Conservation (phyloP, 2,888 invertebrate genomes). For the Diploptera punctata region DNA sequence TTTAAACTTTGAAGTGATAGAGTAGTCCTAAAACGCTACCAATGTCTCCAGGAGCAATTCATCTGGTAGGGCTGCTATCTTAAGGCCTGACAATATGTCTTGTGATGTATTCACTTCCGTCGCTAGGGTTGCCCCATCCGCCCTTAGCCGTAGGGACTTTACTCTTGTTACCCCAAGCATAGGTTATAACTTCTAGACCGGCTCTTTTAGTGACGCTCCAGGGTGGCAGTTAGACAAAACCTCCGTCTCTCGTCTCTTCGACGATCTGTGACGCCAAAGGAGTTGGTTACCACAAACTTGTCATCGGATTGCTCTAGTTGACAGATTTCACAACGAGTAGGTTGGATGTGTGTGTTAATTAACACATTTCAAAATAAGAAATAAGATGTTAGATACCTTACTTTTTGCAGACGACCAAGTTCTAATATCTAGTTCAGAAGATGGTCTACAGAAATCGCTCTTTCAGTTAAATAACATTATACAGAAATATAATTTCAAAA, state of each 20-base stretch:
- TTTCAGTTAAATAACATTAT: too few relatives aligned
- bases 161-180: not conserved
- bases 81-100: not conserved
- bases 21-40: not conserved
- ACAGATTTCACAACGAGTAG: too few relatives aligned
- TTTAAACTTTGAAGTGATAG: not conserved
- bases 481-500: too few relatives aligned
- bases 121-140: not conserved
- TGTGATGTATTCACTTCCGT: not conserved
- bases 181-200: not conserved
- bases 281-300: not conserved
- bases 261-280: constrained; percentile 6
- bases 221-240: not conserved
- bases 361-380: too few relatives aligned
- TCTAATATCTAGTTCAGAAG: too few relatives aligned
- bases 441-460: too few relatives aligned
- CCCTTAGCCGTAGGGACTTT: not conserved
- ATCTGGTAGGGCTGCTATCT: constrained; percentile 1
- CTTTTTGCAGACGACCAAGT: too few relatives aligned
- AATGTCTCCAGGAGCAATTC: not conserved
- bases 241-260: not conserved
- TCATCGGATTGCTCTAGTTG: not conserved
- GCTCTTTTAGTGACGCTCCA: constrained; percentile 10
- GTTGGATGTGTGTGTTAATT: too few relatives aligned
- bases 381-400: too few relatives aligned